phyloP scores from a whole-genome alignment of 2,888 invertebrate species.

The Leptinotarsa peninsularis region DNA sequence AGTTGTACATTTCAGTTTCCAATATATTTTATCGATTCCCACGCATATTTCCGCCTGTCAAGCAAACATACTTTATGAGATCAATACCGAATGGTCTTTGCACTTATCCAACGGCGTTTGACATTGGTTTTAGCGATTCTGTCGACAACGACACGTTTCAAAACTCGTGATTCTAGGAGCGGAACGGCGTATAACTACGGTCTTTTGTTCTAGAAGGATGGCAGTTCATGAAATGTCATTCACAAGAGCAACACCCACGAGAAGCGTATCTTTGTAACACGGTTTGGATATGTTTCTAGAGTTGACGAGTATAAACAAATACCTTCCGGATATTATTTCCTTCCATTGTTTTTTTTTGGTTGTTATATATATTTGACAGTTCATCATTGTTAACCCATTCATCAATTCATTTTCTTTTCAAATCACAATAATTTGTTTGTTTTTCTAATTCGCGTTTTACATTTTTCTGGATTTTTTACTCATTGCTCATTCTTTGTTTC shows the following conservation, averaged over 20 bases:
- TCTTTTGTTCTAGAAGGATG: conserved; percentile 30
- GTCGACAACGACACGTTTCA: conserved; percentile 31
- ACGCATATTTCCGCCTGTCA: background rate
- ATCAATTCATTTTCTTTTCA: too few species aligned
- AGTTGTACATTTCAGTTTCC: background rate
- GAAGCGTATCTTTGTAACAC: background rate
- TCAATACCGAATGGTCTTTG: background rate
- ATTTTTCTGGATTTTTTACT: too few species aligned
- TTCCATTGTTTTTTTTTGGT: too few species aligned
- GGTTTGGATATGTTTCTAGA: too few species aligned
- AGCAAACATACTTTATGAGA: background rate
- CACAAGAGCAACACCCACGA: conserved; percentile 30
- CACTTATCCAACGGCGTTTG: background rate
- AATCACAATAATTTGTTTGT: too few species aligned
- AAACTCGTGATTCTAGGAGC: conserved; percentile 34
- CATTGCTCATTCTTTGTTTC: too few species aligned
- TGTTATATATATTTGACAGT: too few species aligned
- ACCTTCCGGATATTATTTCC: too few species aligned
- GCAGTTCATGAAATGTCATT: conserved; percentile 37
- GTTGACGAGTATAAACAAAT: too few species aligned
- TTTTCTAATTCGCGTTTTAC: too few species aligned
- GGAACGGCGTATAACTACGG: conserved; percentile 16
- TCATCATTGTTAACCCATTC: too few species aligned
- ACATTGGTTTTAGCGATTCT: conserved; percentile 26
- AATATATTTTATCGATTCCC: background rate